These are phyloP conservation scores for Drosophila meridionalis DNA, from an alignment of 2,888 invertebrate species.

Conservation along the genomic window DNA sequence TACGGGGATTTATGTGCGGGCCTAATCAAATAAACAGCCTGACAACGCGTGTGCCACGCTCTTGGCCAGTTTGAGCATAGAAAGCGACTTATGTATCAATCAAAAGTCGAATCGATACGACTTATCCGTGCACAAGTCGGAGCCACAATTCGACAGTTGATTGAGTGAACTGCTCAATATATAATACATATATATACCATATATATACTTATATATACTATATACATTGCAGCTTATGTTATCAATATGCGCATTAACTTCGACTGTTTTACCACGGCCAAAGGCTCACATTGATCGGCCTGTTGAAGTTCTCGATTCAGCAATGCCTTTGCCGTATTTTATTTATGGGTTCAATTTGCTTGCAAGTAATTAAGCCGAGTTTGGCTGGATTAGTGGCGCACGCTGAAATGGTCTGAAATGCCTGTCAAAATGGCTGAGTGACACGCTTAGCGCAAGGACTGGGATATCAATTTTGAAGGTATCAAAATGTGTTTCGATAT, in stretches of 20 bases:
- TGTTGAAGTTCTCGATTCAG: constrained; percentile 61
- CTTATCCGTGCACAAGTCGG: constrained; percentile 52
- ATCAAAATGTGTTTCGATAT: neutral
- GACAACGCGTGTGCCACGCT: constrained; percentile 25
- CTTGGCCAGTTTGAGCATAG: constrained; percentile 21
- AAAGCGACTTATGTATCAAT: constrained; percentile 63
- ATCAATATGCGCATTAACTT: constrained; percentile 73
- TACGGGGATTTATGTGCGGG: constrained; percentile 63
- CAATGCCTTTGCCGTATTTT: constrained; percentile 51
- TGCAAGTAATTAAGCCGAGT: constrained; percentile 75
- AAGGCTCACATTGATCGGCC: constrained; percentile 32
- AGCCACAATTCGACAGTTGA: constrained; percentile 37
- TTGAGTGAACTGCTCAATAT: constrained; percentile 36
- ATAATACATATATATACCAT: neutral
- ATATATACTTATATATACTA: neutral
- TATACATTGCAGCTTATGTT: constrained; percentile 70
- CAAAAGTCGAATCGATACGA: constrained; percentile 78
- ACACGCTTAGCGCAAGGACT: constrained; percentile 25
- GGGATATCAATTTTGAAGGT: neutral
- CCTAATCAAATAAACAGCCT: constrained; percentile 60
- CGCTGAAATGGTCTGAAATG: constrained; percentile 53
- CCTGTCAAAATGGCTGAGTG: constrained; percentile 49
- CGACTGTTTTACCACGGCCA: constrained; percentile 9
- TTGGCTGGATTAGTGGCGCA: constrained; percentile 70
- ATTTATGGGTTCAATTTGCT: constrained; percentile 78